These are phyloP conservation scores for Melieria picta DNA, from an alignment of 2,888 invertebrate genomes.

Conservation along the genomic window DNA sequence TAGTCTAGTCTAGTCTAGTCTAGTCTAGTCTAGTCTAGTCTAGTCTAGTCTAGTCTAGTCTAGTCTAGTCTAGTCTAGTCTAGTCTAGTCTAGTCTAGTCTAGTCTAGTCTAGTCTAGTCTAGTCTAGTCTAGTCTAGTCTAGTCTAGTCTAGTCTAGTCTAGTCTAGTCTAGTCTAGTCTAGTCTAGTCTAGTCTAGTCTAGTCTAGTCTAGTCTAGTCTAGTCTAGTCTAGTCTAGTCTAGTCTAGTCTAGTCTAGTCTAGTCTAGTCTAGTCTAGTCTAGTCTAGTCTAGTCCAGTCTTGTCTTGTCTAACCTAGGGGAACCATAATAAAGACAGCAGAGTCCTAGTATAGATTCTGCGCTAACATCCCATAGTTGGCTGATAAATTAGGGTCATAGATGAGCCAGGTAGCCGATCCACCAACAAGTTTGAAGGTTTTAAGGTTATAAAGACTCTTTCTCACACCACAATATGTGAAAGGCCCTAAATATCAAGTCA, in stretches of 20 bases:
- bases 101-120: neutral
- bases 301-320: too few species aligned
- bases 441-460: too few species aligned
- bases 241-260: slow-evolving; percentile 17
- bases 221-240: slow-evolving; percentile 14
- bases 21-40: slow-evolving; percentile 14
- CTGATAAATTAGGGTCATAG: too few species aligned
- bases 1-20: slow-evolving; percentile 12
- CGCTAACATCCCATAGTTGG: too few species aligned
- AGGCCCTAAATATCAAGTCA: too few species aligned
- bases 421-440: too few species aligned
- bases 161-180: slow-evolving; percentile 10
- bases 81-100: neutral
- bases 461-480: too few species aligned
- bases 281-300: slow-evolving; percentile 1
- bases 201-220: slow-evolving; percentile 12
- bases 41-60: slow-evolving; percentile 17
- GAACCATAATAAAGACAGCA: too few species aligned
- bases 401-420: too few species aligned
- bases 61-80: slow-evolving; percentile 11
- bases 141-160: slow-evolving; percentile 13
- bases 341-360: too few species aligned
- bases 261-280: slow-evolving; percentile 13
- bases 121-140: slow-evolving; percentile 16
- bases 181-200: slow-evolving; percentile 16